Base-by-base conservation (phyloP, 2,113 vertebrate species). In the Chloroceryle aenea region DNA sequence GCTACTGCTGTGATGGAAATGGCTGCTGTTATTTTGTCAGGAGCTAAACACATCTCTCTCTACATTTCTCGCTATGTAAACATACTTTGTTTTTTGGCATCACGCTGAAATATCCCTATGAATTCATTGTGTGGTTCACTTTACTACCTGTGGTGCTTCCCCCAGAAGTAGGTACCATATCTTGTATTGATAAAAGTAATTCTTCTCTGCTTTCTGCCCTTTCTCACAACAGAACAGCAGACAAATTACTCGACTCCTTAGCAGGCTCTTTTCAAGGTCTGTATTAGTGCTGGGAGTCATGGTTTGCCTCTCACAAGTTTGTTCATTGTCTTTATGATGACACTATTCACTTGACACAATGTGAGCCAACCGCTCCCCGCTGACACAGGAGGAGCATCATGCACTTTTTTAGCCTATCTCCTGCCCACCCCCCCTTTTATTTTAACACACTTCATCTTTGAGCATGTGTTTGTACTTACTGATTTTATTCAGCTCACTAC, bases 401-500 rank as follows among this genome's bases (percentile, higher is more conserved):
- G 12, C 3, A 5, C 25, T 22, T 36, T 26, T 64, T 55, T 62
- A 45, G 7, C 15, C 18, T 14, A 10, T 4, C 6, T 3, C 10
- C 15, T 27, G 13, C 8, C 45, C 45, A 18, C 45, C 45, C 45
- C 9, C 45, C 45, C 45, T 14, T 42, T 42, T 45, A 34, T 40
- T 59, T 43, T 56, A n/a, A n/a, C n/a, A n/a, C n/a, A n/a, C n/a
- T n/a, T 83, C 20, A 30, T 74, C 34, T 62, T 34, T 27, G 23
- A 73, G 61, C 55, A 77, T 3, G 3, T 47, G 25, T 58, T 94
- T 86, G 55, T 74, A 74, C 66, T 89, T 92, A 84, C 59, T 52
- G 34, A 50, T 90, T 92, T 93, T 96, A 92, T 90, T 92, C 83
- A 73, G 68, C 55, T 86, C 34, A 59, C 55, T 90, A 80, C 59